A percentile compares a stretch with the other conserved stretches of the same genome.
phyloP scores from a whole-genome alignment of 2,888 invertebrate species.

The Smittia sp. region DNA sequence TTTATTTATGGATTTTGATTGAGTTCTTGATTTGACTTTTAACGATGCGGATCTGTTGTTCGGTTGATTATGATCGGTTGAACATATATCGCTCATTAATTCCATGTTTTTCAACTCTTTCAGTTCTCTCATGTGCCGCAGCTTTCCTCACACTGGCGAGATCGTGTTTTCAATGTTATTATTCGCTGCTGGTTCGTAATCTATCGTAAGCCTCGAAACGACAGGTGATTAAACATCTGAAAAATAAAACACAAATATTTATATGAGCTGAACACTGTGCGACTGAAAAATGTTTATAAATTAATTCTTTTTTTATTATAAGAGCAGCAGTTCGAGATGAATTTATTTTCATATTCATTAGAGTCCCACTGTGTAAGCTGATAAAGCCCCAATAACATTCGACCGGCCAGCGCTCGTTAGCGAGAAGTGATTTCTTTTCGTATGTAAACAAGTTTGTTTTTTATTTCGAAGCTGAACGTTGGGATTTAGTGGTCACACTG shows the following conservation, averaged over 20 bases:
- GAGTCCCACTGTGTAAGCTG: conserved; percentile 39
- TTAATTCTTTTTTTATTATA: conserved; percentile 4
- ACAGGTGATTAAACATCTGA: conserved; percentile 32
- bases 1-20: conserved; percentile 26
- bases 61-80: conserved; percentile 21
- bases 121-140: not conserved
- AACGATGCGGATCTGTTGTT: conserved; percentile 31
- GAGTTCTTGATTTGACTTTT: conserved; percentile 24
- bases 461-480: too few species aligned
- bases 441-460: not conserved
- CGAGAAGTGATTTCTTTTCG: not conserved
- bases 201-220: conserved; percentile 18
- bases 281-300: not conserved
- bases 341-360: conserved; percentile 39
- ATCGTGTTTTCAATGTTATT: not conserved
- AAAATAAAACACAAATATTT: conserved; percentile 8
- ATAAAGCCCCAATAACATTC: conserved; percentile 23
- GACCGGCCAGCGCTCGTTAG: not conserved
- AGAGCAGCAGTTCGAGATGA: conserved; percentile 4
- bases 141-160: not conserved
- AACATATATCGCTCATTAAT: conserved; percentile 17
- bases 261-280: not conserved
- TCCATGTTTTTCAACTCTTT: conserved; percentile 14
- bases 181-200: conserved; percentile 11
- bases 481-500: too few species aligned